Conservation (phyloP, 2,888 invertebrate genomes). For the Rhyacophila evoluta region DNA sequence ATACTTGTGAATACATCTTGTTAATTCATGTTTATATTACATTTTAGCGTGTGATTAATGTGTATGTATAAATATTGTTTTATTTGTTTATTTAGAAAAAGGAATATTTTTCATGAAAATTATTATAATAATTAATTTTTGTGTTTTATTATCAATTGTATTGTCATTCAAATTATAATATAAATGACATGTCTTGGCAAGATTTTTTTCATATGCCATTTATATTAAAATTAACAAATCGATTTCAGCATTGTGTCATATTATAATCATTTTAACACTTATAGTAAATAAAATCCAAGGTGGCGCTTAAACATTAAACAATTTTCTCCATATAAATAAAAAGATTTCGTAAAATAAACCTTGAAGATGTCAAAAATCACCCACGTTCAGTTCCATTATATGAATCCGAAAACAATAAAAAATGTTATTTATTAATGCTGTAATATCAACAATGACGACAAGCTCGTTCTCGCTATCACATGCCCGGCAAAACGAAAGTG, state of each 20-base stretch:
- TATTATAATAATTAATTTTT: too few species aligned
- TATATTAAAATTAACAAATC: too few species aligned
- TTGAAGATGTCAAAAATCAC: conserved; percentile 1
- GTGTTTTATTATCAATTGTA: too few species aligned
- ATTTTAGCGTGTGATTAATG: too few species aligned
- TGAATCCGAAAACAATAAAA: background rate
- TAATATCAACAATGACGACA: background rate
- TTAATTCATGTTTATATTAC: too few species aligned
- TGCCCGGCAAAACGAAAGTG: background rate
- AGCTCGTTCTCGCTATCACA: background rate
- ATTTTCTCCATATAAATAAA: background rate
- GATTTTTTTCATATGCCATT: too few species aligned
- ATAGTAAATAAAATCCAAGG: background rate
- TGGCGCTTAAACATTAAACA: background rate
- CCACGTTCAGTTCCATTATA: background rate
- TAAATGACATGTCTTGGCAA: too few species aligned
- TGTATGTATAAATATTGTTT: too few species aligned
- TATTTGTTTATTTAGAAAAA: too few species aligned
- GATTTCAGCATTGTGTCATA: background rate
- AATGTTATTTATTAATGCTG: background rate
- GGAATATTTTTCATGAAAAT: too few species aligned
- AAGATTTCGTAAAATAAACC: background rate
- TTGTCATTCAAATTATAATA: too few species aligned
- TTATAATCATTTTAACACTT: background rate
- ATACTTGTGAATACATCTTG: too few species aligned